Conservation (phyloP, 2,113 vertebrate genomes). For the Manacus vitellinus region DNA sequence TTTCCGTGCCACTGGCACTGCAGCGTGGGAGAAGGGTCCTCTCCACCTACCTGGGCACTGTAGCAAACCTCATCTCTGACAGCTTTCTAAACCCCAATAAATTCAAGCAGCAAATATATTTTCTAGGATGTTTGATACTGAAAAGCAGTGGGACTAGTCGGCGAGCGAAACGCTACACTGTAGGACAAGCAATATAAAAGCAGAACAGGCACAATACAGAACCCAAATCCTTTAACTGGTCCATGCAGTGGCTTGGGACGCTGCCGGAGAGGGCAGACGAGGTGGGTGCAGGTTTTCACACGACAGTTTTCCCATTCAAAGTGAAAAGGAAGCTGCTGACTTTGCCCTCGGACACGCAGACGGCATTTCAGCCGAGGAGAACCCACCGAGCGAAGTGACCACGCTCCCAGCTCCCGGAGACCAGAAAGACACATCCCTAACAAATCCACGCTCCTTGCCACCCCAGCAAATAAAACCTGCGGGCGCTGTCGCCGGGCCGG, state of each 20-base stretch:
- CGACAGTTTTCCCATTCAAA: neutral
- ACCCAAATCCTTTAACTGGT: neutral
- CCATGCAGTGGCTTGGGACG: rapidly evolving
- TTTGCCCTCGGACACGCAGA: neutral
- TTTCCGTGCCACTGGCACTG: neutral
- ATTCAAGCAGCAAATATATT: neutral
- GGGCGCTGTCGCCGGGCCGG: neutral
- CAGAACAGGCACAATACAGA: rapidly evolving
- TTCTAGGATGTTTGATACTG: neutral
- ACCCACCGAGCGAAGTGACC: neutral
- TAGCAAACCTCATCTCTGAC: neutral
- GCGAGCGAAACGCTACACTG: neutral
- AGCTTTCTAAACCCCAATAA: neutral
- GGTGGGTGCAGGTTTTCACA: neutral
- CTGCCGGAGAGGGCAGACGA: neutral
- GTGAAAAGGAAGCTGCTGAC: neutral
- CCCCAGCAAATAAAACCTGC: neutral
- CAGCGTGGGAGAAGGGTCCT: neutral
- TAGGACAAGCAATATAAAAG: neutral
- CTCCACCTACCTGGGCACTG: neutral
- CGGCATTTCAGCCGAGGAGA: neutral
- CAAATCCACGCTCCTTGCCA: neutral
- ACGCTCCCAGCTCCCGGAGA: neutral
- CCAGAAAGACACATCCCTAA: neutral
- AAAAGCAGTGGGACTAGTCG: neutral